Conservation (phyloP, 1,140 invertebrate genomes). For the Olivierus martensii region DNA sequence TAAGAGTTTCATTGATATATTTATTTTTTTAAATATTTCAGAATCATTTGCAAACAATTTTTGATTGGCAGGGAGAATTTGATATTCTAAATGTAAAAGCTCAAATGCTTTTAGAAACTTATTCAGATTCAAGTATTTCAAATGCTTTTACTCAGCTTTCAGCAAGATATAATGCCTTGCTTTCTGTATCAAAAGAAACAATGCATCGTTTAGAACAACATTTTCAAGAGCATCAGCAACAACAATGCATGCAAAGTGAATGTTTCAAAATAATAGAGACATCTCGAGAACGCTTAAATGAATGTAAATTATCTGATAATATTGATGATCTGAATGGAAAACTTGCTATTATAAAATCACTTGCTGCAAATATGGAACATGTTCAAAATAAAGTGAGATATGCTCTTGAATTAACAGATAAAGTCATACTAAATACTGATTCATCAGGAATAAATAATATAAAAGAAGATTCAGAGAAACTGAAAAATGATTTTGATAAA, state of each 20-base stretch:
- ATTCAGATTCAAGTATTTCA: conserved; percentile 80
- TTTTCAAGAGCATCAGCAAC: conserved; percentile 50
- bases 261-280: conserved; percentile 81
- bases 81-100: conserved; percentile 84
- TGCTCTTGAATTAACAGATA: conserved; percentile 76
- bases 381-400: conserved; percentile 77
- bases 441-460: conserved; percentile 68
- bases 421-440: conserved; percentile 82
- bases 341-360: conserved; percentile 62
- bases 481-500: conserved; percentile 78
- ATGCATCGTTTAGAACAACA: conserved; percentile 78
- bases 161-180: conserved; percentile 83
- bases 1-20: no score
- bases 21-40: conserved; percentile 14
- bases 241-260: conserved; percentile 69
- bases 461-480: conserved; percentile 71
- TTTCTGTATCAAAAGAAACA: conserved; percentile 81
- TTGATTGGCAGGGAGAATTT: conserved; percentile 85
- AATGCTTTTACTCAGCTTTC: conserved; percentile 87
- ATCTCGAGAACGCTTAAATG: conserved; percentile 59
- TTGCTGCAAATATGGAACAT: conserved; percentile 72
- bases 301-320: conserved; percentile 55
- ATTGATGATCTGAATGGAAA: conserved; percentile 67
- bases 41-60: conserved; percentile 71
- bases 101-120: conserved; percentile 76